Base-by-base conservation (phyloP, 1,140 invertebrate genomes). In the Coelopa frigida region DNA sequence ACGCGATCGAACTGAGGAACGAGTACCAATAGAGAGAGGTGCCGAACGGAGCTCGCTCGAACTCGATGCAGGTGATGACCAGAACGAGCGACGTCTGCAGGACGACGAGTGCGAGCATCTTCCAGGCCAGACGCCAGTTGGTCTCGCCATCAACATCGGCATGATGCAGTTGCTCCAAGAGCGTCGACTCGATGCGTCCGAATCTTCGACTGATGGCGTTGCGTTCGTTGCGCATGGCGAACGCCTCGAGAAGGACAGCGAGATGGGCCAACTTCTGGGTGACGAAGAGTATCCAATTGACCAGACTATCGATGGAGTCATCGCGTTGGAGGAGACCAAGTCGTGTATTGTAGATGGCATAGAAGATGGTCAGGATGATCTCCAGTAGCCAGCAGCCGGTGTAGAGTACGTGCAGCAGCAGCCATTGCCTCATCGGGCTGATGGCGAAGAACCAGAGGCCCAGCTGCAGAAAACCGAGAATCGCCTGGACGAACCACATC, bases 1-100 rank as follows among this genome's bases (percentile, higher is more conserved):
- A 18, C 0, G 44, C 58, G 15, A 53, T 23, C 7, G 23, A 18
- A 20, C 61, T 58, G 15, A 45, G 48, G 4, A 48, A 1, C 0
- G 29, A 18, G n/a, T 44, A 24, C 47, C 51, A 44, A 26, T 51
- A 56, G 12, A 54, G 37, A 22, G 39, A 5, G 6, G 12, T 31
- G n/a, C 17, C 39, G 7, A 40, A 5, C 3, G 38, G 32, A 33
- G 15, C 11, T 14, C 27, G 31, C 27, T 20, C 23, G 2, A 43
- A 32, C 5, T 29, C 42, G 0, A 12, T 35, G 8, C 29, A 38
- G 10, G n/a, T 8, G 11, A 52, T 29, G 29, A 50, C n/a, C n/a
- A n/a, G n/a, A n/a, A n/a, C n/a, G n/a, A 26, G 12, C 41, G 18
- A 43, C 33, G 41, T 21, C 41, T 20, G 2, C 14, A 21, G 0